Evolutionary conservation across 2,888 invertebrate genomes (phyloP).

Genomic region (Sarcophaga carnaria): DNA sequence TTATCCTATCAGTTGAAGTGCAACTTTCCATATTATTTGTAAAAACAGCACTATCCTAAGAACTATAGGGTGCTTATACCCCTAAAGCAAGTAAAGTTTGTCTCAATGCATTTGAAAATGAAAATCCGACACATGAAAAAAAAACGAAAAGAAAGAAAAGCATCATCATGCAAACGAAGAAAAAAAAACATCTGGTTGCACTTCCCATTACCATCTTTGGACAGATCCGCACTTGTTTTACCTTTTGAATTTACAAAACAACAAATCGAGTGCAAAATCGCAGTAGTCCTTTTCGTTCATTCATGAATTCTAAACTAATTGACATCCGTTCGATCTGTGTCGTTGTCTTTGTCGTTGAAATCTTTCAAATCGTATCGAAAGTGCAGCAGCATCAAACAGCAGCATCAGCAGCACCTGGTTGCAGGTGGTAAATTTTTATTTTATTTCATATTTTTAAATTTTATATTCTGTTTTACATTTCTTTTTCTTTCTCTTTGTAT

Average conservation of each 20-base stretch:
- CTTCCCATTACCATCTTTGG: slow-evolving; percentile 48
- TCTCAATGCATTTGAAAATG: not conserved
- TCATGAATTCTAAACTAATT: slow-evolving; percentile 80
- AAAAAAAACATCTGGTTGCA: slow-evolving; percentile 60
- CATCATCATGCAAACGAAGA: slow-evolving; percentile 35
- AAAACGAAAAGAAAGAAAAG: slow-evolving; percentile 24
- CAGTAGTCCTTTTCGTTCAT: slow-evolving; percentile 69
- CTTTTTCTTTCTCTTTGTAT: slow-evolving; percentile 31
- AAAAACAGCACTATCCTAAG: too few relatives aligned
- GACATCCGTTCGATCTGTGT: slow-evolving; percentile 72
- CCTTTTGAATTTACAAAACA: too few relatives aligned
- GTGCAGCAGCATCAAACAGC: slow-evolving; percentile 39
- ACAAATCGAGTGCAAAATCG: slow-evolving; percentile 38
- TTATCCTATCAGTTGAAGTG: too few relatives aligned
- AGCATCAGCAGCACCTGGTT: slow-evolving; percentile 75
- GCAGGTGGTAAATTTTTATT: slow-evolving; percentile 73
- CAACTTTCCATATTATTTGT: too few relatives aligned
- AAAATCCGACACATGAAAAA: not conserved
- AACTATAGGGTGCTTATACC: not conserved
- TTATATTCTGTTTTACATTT: not conserved
- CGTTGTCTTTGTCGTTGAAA: slow-evolving; percentile 51
- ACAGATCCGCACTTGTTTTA: not conserved
- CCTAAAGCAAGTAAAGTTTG: not conserved
- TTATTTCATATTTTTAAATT: slow-evolving; percentile 56
- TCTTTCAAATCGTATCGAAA: slow-evolving; percentile 57